Evolutionary conservation across 2,113 vertebrate species (phyloP).

Genomic region (Peromyscus polionotus): DNA sequence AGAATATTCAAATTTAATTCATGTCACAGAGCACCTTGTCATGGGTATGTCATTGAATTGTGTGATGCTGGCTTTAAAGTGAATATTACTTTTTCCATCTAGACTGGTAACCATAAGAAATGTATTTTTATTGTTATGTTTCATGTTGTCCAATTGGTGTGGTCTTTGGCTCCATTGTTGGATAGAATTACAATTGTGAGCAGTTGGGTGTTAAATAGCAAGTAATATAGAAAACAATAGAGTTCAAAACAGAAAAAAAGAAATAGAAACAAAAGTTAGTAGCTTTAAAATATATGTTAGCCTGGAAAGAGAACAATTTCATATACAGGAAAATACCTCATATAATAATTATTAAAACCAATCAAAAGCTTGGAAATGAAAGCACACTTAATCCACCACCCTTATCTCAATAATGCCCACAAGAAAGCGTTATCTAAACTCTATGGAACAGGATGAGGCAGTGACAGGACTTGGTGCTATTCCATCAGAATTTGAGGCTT

Average conservation of each 20-base stretch:
- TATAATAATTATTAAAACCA: background rate
- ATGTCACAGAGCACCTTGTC: background rate
- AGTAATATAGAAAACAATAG: background rate
- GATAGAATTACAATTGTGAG: background rate
- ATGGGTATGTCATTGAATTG: background rate
- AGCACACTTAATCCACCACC: background rate
- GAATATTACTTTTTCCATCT: background rate
- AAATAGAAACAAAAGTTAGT: constrained; percentile 47
- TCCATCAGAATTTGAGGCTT: background rate
- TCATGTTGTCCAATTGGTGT: background rate
- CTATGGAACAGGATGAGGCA: background rate
- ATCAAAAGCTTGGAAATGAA: background rate
- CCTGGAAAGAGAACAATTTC: background rate
- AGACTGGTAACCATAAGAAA: background rate
- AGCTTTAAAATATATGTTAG: background rate
- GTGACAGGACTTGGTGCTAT: background rate
- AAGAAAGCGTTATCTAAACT: background rate
- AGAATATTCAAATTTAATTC: background rate
- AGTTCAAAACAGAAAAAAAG: constrained; percentile 32
- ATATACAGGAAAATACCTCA: background rate
- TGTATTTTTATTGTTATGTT: background rate
- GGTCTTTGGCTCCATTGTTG: background rate
- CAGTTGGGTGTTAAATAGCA: constrained; percentile 36
- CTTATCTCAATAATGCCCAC: background rate
- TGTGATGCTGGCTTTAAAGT: background rate